Conservation (phyloP, 2,113 vertebrate genomes). For the Dromaius novaehollandiae region DNA sequence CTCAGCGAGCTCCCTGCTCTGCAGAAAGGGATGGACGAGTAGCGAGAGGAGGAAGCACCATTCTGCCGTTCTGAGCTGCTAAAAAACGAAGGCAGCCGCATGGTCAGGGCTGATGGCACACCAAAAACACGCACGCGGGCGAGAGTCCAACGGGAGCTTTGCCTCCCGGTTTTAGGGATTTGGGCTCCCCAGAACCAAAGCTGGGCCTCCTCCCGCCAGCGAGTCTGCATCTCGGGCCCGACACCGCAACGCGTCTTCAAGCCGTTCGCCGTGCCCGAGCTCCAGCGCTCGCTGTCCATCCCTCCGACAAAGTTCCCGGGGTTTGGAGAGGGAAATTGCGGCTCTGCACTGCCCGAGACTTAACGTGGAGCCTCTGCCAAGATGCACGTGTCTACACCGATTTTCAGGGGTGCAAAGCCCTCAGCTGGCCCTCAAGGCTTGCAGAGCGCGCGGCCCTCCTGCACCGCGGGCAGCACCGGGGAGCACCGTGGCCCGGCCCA, state of each 20-base stretch:
- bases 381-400: not conserved
- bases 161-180: not conserved
- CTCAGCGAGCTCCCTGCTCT: not conserved
- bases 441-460: too few species aligned
- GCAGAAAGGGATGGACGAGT: not conserved
- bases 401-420: not conserved
- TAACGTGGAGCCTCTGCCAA: not conserved
- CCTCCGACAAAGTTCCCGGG: not conserved
- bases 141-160: not conserved
- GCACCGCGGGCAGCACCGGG: too few species aligned
- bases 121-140: rapidly evolving
- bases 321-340: not conserved
- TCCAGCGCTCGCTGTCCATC: not conserved
- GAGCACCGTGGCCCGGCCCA: too few species aligned
- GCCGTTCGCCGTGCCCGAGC: rapidly evolving
- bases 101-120: rapidly evolving
- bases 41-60: not conserved
- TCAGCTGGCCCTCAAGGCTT: too few species aligned
- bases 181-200: not conserved
- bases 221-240: not conserved
- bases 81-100: not conserved
- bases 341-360: not conserved
- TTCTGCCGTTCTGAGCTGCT: not conserved
- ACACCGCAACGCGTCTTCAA: not conserved
- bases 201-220: not conserved